These are phyloP conservation scores for Caranx ignobilis DNA, from an alignment of 2,113 vertebrate species.

Conservation along the genomic window DNA sequence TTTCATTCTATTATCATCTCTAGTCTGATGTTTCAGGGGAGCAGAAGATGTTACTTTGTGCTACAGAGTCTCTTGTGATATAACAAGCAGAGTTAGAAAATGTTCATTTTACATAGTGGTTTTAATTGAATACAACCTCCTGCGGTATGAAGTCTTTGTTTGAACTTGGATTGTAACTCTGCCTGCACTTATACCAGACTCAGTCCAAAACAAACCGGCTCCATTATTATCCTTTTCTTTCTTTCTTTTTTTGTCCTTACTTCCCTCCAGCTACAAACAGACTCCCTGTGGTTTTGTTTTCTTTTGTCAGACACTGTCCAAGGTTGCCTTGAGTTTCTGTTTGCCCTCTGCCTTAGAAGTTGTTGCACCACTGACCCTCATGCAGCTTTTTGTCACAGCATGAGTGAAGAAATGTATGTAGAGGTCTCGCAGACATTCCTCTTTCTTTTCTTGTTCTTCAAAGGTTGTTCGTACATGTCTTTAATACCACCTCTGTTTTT, in stretches of 20 bases:
- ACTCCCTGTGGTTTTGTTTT: conserved; percentile 57
- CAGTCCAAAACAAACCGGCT: background rate
- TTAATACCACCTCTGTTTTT: background rate
- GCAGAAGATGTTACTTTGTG: background rate
- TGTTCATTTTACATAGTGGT: too few relatives aligned
- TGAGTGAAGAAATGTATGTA: conserved; percentile 44
- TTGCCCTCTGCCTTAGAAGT: conserved; percentile 37
- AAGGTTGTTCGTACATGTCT: background rate
- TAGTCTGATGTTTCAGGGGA: background rate
- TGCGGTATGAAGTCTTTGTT: background rate
- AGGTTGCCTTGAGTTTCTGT: conserved; percentile 50
- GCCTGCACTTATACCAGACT: background rate
- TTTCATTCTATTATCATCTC: too few relatives aligned
- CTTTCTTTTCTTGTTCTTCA: background rate
- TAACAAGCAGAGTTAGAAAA: too few relatives aligned
- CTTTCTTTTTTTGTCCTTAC: conserved; percentile 12
- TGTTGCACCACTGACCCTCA: conserved; percentile 33
- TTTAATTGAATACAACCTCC: background rate
- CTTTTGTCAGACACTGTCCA: conserved; percentile 42
- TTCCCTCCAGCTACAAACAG: conserved; percentile 45
- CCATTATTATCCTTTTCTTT: background rate
- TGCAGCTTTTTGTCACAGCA: conserved; percentile 55
- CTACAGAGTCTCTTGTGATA: background rate
- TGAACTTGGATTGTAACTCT: background rate
- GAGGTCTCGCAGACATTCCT: conserved; percentile 19